Conservation (phyloP, 2,797 vertebrate genomes). For the Cyclopterus lumpus region DNA sequence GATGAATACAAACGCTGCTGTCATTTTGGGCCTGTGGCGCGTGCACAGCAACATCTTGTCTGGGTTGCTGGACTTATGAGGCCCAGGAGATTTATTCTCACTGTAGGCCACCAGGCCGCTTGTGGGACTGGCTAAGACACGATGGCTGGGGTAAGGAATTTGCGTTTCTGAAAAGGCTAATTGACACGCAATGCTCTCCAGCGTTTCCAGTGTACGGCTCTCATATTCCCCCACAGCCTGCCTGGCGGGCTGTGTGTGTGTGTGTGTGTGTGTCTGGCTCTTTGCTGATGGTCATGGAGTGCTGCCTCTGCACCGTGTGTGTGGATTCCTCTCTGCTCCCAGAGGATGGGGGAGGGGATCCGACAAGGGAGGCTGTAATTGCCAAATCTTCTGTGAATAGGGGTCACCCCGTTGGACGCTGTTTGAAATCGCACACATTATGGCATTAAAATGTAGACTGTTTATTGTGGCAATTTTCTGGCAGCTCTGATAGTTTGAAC, state of each 20-base stretch:
- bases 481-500: constrained; percentile 59
- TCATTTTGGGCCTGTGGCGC: constrained; percentile 31
- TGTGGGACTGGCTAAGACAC: constrained; percentile 59
- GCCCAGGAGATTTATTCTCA: constrained; percentile 47
- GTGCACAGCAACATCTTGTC: constrained; percentile 34
- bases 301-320: constrained; percentile 67
- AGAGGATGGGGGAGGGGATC: constrained; percentile 80
- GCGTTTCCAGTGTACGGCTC: constrained; percentile 73
- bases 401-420: constrained; percentile 71
- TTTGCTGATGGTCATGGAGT: constrained; percentile 79
- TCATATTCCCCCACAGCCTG: constrained; percentile 74
- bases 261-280: constrained; percentile 62
- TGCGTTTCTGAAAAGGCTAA: constrained; percentile 79
- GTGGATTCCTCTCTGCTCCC: constrained; percentile 79
- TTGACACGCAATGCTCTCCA: constrained; percentile 76
- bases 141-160: constrained; percentile 74
- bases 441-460: constrained; percentile 56
- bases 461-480: constrained; percentile 65
- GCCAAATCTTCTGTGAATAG: constrained; percentile 84
- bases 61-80: constrained; percentile 43
- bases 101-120: constrained; percentile 59
- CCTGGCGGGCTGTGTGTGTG: constrained; percentile 44
- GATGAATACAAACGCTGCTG: constrained; percentile 66
- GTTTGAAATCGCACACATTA: constrained; percentile 71
- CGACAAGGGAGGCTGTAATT: constrained; percentile 79